Conservation (phyloP, 2,888 invertebrate species). For the Endotricha flammealis region DNA sequence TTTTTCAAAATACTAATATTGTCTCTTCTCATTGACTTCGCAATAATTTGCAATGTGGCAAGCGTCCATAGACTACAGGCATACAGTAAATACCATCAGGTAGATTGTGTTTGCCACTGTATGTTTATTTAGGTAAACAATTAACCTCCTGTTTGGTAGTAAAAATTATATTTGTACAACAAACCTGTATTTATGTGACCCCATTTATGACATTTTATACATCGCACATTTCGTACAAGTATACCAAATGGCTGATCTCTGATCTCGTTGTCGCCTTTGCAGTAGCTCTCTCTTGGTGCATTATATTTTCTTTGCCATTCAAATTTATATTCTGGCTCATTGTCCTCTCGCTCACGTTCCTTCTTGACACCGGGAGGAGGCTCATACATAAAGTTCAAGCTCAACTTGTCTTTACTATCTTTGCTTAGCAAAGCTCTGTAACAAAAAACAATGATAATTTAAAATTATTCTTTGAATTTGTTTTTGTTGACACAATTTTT, state of each 20-base stretch:
- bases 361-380: slow-evolving; percentile 98
- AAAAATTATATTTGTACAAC: no score
- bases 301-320: slow-evolving; percentile 99
- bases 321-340: slow-evolving; percentile 98
- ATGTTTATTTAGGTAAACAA: no score
- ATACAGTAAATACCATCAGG: no score
- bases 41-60: no score
- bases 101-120: no score
- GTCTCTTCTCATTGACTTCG: no score
- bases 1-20: no score
- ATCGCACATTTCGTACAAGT: slow-evolving; percentile 96
- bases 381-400: slow-evolving; percentile 99
- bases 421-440: slow-evolving; percentile 95
- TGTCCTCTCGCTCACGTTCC: slow-evolving; percentile 92
- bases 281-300: slow-evolving; percentile 98
- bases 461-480: no score
- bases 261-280: slow-evolving; percentile 98
- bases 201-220: slow-evolving; percentile 99
- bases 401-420: slow-evolving; percentile 98
- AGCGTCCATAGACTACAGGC: no score
- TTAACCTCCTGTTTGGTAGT: no score
- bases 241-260: slow-evolving; percentile 99
- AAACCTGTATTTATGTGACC: slow-evolving; percentile 96
- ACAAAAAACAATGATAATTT: slow-evolving; percentile 17
- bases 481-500: no score